Conservation (phyloP, 2,888 invertebrate genomes). For the Chouioia cunea region DNA sequence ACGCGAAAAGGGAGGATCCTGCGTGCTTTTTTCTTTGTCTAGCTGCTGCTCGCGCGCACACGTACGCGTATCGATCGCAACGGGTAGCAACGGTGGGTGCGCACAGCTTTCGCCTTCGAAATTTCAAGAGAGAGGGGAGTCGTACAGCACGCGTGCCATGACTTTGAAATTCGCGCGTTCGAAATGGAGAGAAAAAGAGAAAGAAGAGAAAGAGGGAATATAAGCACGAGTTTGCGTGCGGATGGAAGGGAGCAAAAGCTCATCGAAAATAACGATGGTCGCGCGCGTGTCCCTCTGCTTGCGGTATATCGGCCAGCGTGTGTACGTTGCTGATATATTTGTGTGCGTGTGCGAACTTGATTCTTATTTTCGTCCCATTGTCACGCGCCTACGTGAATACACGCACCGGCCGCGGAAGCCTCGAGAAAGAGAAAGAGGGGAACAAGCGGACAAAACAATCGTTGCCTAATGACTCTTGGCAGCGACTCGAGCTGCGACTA, state of each 20-base stretch:
- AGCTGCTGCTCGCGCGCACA: background rate
- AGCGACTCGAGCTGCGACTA: background rate
- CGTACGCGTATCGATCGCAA: slow-evolving; percentile 19
- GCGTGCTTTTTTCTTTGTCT: background rate
- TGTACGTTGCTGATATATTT: background rate
- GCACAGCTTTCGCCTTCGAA: slow-evolving; percentile 24
- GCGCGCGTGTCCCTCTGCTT: slow-evolving; percentile 37
- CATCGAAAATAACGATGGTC: slow-evolving; percentile 43
- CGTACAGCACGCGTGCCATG: slow-evolving; percentile 5
- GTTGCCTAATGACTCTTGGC: background rate
- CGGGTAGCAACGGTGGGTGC: too few relatives aligned
- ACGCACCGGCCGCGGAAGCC: too few relatives aligned
- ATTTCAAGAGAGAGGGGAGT: slow-evolving; percentile 7
- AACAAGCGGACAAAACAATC: too few relatives aligned
- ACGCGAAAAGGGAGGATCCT: background rate
- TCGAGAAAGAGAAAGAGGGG: too few relatives aligned
- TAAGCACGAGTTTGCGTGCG: background rate
- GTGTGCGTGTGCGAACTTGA: slow-evolving; percentile 44
- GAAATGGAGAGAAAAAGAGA: slow-evolving; percentile 3
- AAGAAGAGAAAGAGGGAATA: background rate
- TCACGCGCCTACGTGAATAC: slow-evolving; percentile 15
- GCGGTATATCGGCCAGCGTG: background rate
- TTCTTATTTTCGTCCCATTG: slow-evolving; percentile 50
- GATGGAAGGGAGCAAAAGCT: slow-evolving; percentile 25
- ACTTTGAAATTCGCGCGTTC: slow-evolving; percentile 41